Conservation (phyloP, 2,113 vertebrate genomes). For the Pogona vitticeps region DNA sequence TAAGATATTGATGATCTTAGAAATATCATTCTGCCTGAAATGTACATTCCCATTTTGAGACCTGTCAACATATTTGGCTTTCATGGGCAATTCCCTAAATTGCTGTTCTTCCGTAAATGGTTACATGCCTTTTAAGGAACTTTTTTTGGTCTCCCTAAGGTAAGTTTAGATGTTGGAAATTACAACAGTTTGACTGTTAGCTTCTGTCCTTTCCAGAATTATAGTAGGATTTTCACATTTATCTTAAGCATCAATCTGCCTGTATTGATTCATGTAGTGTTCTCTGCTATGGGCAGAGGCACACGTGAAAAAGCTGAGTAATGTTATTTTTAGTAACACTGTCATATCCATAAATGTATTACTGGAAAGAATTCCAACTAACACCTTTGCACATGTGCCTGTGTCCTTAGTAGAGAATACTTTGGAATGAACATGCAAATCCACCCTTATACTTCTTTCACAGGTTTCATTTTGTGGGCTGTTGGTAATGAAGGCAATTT, state of each 20-base stretch:
- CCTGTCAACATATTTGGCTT: constrained; percentile 18
- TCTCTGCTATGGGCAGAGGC: no score
- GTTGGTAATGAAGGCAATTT: constrained; percentile 41
- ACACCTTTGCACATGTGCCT: neutral
- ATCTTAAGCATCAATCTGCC: neutral
- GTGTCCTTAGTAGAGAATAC: neutral
- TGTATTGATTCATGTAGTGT: no score
- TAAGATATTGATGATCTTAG: constrained; percentile 36
- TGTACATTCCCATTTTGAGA: constrained; percentile 7
- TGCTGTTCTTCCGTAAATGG: constrained; percentile 9
- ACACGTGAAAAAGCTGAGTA: neutral
- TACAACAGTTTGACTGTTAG: neutral
- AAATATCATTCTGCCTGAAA: constrained; percentile 23
- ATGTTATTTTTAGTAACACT: neutral
- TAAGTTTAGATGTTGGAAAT: neutral
- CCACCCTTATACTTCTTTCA: neutral
- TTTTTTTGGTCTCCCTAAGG: neutral
- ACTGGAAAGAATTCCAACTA: neutral
- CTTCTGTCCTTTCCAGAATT: neutral
- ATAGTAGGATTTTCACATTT: neutral
- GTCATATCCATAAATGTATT: neutral
- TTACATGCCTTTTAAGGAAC: neutral
- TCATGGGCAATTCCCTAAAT: constrained; percentile 8
- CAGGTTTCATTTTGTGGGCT: neutral
- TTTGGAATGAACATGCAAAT: neutral